phyloP scores from a whole-genome alignment of 2,888 invertebrate species.

The Rhaphigaster nebulosa region DNA sequence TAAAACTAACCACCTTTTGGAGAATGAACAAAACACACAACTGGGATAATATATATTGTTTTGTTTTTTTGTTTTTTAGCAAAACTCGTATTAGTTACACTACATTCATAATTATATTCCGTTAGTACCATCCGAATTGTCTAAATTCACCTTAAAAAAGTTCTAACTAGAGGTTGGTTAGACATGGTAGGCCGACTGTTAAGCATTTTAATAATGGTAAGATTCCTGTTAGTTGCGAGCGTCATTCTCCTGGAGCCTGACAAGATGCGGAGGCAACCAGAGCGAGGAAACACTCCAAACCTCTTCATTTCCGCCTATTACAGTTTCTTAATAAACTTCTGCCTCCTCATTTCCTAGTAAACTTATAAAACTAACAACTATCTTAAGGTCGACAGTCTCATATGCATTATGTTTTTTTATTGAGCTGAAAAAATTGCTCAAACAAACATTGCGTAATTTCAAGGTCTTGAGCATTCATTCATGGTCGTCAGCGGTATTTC shows the following conservation, averaged over 20 bases:
- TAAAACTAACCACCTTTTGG: too few species aligned
- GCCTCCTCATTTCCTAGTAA: constrained; percentile 3
- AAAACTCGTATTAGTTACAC: too few species aligned
- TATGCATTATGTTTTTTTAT: neutral
- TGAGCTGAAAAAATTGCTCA: neutral
- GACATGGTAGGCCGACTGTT: neutral
- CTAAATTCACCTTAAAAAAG: neutral
- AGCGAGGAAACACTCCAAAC: neutral
- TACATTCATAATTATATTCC: neutral
- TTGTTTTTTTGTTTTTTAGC: too few species aligned
- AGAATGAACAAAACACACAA: too few species aligned
- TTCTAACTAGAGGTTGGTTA: neutral
- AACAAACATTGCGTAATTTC: neutral
- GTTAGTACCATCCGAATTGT: neutral
- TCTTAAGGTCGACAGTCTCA: neutral
- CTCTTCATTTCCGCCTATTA: constrained; percentile 21
- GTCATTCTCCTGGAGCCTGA: neutral
- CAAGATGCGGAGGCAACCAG: neutral
- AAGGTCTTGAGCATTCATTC: neutral
- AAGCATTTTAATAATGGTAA: constrained; percentile 14
- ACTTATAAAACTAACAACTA: neutral
- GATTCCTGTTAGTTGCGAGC: constrained; percentile 9
- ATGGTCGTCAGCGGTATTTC: neutral
- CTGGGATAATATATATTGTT: too few species aligned
- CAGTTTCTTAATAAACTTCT: constrained; percentile 3